Conservation (phyloP, 2,797 vertebrate genomes). For the Gymnodraco acuticeps region DNA sequence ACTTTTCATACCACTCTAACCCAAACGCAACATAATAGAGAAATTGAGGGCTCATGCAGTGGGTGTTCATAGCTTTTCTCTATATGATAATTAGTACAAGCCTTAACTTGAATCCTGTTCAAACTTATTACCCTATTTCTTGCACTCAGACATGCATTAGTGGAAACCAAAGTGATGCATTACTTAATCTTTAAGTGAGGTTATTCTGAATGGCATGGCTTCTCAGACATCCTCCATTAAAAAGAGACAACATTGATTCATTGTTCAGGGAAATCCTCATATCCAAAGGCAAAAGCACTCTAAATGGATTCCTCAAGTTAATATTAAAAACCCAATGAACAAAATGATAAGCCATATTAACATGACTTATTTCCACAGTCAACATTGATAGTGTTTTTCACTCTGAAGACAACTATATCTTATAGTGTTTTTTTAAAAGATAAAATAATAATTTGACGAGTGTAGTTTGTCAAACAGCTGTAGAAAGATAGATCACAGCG, state of each 20-base stretch:
- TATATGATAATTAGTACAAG: conserved; percentile 34
- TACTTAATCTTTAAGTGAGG: conserved; percentile 25
- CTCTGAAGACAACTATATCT: conserved; percentile 35
- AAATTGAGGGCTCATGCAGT: not conserved
- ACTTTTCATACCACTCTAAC: not conserved
- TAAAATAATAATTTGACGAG: conserved; percentile 71
- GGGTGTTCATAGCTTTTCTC: not conserved
- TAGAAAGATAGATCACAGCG: conserved; percentile 65
- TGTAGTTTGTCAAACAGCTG: conserved; percentile 56
- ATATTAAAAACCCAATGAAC: conserved; percentile 35
- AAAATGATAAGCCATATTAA: conserved; percentile 42
- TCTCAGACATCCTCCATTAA: conserved; percentile 1
- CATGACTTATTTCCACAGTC: conserved; percentile 31
- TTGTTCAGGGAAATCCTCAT: conserved; percentile 28
- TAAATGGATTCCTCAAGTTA: conserved; percentile 47
- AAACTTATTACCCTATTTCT: conserved; percentile 49
- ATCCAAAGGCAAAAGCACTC: conserved; percentile 26
- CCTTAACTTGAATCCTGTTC: conserved; percentile 38
- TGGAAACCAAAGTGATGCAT: conserved; percentile 38
- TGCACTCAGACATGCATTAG: conserved; percentile 48
- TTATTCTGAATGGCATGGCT: conserved; percentile 24
- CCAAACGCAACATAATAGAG: not conserved
- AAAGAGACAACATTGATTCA: conserved; percentile 16
- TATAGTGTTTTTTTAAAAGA: conserved; percentile 25
- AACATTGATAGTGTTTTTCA: conserved; percentile 20